Evolutionary conservation across 2,113 vertebrate species (phyloP).

Genomic region (Antidorcas marsupialis): DNA sequence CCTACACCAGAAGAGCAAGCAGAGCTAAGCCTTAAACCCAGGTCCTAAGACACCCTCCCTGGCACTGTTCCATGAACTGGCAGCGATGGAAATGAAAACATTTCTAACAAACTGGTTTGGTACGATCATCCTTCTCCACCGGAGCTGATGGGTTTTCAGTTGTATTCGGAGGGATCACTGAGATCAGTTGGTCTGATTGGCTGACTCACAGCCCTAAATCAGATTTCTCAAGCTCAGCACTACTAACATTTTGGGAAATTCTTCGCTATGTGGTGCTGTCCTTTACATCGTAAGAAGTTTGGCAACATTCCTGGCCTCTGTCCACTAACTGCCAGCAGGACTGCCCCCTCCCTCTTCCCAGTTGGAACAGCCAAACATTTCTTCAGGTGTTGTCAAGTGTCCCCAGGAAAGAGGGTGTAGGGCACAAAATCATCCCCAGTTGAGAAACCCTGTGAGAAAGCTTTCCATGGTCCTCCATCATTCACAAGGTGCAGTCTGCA

Average conservation of each 20-base stretch:
- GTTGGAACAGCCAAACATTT: not conserved
- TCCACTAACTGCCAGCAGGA: not conserved
- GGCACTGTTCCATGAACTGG: fast-evolving
- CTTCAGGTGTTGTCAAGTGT: not conserved
- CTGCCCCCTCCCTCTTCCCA: not conserved
- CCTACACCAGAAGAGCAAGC: too few species aligned
- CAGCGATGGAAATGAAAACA: not conserved
- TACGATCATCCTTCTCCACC: fast-evolving
- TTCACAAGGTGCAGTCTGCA: fast-evolving
- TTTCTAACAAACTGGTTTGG: fast-evolving
- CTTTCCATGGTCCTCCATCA: not conserved
- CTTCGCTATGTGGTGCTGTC: not conserved
- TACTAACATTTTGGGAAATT: not conserved
- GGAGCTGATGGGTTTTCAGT: fast-evolving
- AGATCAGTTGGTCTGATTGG: fast-evolving
- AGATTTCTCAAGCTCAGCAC: not conserved
- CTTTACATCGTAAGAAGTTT: too few species aligned
- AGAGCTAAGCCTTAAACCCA: not conserved
- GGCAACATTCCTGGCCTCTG: not conserved
- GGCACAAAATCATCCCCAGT: not conserved
- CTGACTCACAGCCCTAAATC: not conserved
- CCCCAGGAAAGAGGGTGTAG: not conserved
- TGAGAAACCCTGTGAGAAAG: not conserved
- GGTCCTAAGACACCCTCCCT: not conserved
- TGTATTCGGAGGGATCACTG: not conserved